Percentiles rank a stretch among this genome's conserved stretches.
Evolutionary conservation across 2,113 vertebrate genomes (phyloP).

Genomic region (Glareola pratincola): DNA sequence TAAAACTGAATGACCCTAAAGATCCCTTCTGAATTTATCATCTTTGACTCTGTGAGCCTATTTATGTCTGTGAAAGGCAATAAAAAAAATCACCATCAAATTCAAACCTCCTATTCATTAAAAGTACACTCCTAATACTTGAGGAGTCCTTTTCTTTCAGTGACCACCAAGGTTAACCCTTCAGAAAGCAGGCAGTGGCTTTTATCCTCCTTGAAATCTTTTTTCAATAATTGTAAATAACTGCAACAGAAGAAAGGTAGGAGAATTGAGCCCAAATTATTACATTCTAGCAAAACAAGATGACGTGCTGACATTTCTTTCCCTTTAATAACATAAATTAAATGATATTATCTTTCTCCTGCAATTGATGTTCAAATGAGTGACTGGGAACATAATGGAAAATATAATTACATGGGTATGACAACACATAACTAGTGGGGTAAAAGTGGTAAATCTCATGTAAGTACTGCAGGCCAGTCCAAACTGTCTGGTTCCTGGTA

Average conservation of each 20-base stretch:
- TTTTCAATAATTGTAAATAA: not conserved
- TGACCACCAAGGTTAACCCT: not conserved
- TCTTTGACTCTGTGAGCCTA: not conserved
- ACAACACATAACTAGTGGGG: not conserved
- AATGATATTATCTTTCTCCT: not conserved
- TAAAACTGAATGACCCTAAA: not conserved
- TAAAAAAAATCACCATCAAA: not conserved
- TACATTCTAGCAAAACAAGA: not conserved
- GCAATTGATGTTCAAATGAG: not conserved
- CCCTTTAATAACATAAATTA: not conserved
- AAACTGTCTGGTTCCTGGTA: not conserved
- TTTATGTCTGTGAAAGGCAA: not conserved
- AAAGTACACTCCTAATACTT: not conserved
- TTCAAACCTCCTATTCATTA: not conserved
- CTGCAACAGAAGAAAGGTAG: not conserved
- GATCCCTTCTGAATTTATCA: not conserved
- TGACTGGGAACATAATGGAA: not conserved
- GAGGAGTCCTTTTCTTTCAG: not conserved
- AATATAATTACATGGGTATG: not conserved
- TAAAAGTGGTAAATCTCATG: not conserved
- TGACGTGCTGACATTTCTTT: not conserved
- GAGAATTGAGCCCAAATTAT: not conserved
- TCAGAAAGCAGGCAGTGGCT: not conserved
- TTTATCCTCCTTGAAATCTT: not conserved
- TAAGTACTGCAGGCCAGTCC: not conserved